Evolutionary conservation across 23 tunicate species (phyloP).

Genomic region (Aplidium turbinatum): DNA sequence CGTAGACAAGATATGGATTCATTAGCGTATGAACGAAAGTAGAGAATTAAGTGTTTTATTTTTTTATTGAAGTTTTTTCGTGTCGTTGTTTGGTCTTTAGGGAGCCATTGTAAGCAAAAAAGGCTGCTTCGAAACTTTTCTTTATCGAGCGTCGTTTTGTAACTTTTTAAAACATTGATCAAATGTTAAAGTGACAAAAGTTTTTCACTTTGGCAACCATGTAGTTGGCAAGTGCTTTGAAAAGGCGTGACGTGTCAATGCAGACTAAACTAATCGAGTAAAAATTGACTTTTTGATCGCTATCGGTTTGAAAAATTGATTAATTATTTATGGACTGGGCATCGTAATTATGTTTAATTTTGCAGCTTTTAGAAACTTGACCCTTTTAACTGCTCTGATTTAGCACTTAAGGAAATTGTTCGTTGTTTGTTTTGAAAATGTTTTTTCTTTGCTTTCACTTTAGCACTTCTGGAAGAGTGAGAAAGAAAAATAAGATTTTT

Average conservation of each 20-base stretch:
- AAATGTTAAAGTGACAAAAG: no score
- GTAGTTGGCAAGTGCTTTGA: neutral
- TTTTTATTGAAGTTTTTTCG: neutral
- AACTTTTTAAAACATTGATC: no score
- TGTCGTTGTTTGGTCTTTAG: neutral
- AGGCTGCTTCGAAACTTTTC: no score
- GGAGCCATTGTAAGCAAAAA: neutral
- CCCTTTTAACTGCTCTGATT: neutral
- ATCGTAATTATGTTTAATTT: slow-evolving; percentile 36
- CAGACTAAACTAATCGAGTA: neutral
- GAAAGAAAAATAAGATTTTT: no score
- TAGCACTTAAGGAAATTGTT: no score
- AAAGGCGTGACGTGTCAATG: slow-evolving; percentile 44
- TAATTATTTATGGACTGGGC: slow-evolving; percentile 24
- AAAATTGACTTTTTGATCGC: slow-evolving; percentile 5
- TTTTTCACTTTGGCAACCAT: neutral
- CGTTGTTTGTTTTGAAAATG: no score
- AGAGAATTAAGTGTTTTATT: neutral
- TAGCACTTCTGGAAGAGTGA: no score
- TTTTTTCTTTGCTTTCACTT: no score
- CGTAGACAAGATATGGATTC: slow-evolving; percentile 15
- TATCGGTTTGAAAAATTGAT: slow-evolving; percentile 22
- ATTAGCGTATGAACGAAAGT: slow-evolving; percentile 18
- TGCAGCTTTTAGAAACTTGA: slow-evolving; percentile 14
- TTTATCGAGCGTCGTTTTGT: no score